Base-by-base conservation (phyloP, 2,113 vertebrate genomes). In the Mystacornis crossleyi region DNA sequence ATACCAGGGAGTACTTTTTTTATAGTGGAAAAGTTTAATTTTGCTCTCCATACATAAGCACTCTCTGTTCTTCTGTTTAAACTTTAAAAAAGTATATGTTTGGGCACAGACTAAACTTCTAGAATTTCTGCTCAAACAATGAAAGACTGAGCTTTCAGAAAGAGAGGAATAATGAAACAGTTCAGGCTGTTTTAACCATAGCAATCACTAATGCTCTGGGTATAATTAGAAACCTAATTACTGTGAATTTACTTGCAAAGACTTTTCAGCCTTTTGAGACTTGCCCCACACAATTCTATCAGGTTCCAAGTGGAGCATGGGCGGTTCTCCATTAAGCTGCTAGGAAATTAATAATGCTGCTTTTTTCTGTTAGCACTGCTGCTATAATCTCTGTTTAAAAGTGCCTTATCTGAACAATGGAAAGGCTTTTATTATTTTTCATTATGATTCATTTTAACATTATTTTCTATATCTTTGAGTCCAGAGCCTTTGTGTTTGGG, bases 191-290 rank as follows among this genome's bases (percentile, higher is more conserved):
- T 93, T 92, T 86, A 95, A 77, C 75, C 17, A 6, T 78, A 64
- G 96, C 51, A 81, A 53, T 92, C 67, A 23, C 67, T 93, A 74
- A 64, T 74, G 85, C 55, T 93, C 3, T 62, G n/a, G 55, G 64
- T 96, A 96, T 89, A 96, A 97, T 96, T 97, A 96, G 92, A 92
- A 96, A 89, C 53, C 88, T 96, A 92, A 96, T 96, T 96, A 90
- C 66, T 74, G 33, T 88, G 72, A 94, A 88, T 96, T 95, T 86
- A 86, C 85, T 88, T 95, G 75, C 86, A 81, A 78, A 86, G 92
- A 42, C 74, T 86, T 86, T 61, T 64, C 75, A 93, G 90, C 88
- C 90, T 93, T 90, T 91, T 92, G 92, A 97, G 92, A 86, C 74
- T 92, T 90, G 72, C 73, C 67, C 77, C 55, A 42, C 75, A 71